Conservation (phyloP, 2,888 invertebrate species). For the Andrena trimmerana region DNA sequence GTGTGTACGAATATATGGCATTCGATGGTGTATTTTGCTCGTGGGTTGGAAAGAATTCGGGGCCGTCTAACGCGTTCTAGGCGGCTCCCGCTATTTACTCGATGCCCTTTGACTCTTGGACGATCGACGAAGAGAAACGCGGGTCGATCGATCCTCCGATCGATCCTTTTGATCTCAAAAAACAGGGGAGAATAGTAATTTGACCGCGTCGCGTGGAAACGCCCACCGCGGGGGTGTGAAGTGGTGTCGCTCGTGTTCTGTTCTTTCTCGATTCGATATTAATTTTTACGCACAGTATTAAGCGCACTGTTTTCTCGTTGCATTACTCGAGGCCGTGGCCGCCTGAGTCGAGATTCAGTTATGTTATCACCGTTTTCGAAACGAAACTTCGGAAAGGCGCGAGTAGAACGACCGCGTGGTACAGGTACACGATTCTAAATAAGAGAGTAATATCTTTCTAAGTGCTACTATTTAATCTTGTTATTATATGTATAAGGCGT, state of each 20-base stretch:
- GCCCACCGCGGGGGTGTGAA: background rate
- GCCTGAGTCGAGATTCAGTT: conserved; percentile 41
- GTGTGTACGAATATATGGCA: conserved; percentile 41
- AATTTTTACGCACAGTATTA: conserved; percentile 69
- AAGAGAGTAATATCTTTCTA: conserved; percentile 81
- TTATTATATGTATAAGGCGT: conserved; percentile 85
- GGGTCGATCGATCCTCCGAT: conserved; percentile 40
- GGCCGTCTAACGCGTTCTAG: conserved; percentile 15
- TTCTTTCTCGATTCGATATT: conserved; percentile 50
- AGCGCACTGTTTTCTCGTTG: conserved; percentile 52
- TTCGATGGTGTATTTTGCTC: conserved; percentile 38
- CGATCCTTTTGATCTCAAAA: conserved; percentile 52
- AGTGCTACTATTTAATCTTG: conserved; percentile 84
- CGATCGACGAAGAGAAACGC: conserved; percentile 8
- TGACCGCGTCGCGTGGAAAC: conserved; percentile 30
- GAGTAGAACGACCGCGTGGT: conserved; percentile 41
- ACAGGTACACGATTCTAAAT: conserved; percentile 82
- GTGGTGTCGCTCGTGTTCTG: conserved; percentile 6
- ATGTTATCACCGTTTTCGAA: conserved; percentile 26
- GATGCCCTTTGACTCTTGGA: conserved; percentile 18
- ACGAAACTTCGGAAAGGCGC: conserved; percentile 38
- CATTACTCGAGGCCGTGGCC: conserved; percentile 45
- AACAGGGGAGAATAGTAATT: conserved; percentile 28
- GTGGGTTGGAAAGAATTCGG: background rate
- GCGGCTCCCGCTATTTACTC: conserved; percentile 13